A percentile compares a stretch with the other conserved stretches of the same genome.
Conservation (phyloP, 2,797 vertebrate species). For the Pseudomugil tenellus region DNA sequence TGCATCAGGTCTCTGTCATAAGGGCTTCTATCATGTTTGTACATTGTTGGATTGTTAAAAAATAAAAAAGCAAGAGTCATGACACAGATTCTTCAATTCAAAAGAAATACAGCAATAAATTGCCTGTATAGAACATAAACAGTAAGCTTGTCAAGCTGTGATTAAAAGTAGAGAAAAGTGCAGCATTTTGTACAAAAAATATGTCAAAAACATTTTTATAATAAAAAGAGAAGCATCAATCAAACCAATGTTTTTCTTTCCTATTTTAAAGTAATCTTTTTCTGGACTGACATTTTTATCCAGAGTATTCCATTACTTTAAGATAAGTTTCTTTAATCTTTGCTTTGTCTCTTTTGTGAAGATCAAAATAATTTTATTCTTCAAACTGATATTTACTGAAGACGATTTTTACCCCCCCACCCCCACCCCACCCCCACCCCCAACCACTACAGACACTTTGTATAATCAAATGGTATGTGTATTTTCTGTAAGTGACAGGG, state of each 20-base stretch:
- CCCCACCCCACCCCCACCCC: too few relatives aligned
- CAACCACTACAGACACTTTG: too few relatives aligned
- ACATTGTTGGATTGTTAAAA: conserved; percentile 39
- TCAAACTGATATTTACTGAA: not conserved
- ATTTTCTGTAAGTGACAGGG: conserved; percentile 22
- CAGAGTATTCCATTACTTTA: not conserved
- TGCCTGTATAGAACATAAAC: conserved; percentile 54
- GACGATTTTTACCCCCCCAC: conserved; percentile 9
- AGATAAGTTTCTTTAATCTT: not conserved
- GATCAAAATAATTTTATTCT: not conserved
- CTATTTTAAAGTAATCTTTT: conserved; percentile 5
- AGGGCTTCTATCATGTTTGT: conserved; percentile 21
- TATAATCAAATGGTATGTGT: conserved; percentile 39
- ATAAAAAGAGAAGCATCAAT: not conserved
- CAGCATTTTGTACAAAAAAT: conserved; percentile 23
- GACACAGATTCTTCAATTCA: conserved; percentile 31
- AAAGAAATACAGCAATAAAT: conserved; percentile 24
- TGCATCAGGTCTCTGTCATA: conserved; percentile 13
- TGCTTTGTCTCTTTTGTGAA: not conserved
- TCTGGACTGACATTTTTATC: not conserved
- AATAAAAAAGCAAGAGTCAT: conserved; percentile 24
- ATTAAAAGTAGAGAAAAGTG: conserved; percentile 30
- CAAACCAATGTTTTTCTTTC: conserved; percentile 5
- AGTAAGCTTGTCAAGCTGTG: conserved; percentile 51
- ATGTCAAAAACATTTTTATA: not conserved